Evolutionary conservation across 2,797 vertebrate genomes (phyloP).

Genomic region (Garrulus glandarius): DNA sequence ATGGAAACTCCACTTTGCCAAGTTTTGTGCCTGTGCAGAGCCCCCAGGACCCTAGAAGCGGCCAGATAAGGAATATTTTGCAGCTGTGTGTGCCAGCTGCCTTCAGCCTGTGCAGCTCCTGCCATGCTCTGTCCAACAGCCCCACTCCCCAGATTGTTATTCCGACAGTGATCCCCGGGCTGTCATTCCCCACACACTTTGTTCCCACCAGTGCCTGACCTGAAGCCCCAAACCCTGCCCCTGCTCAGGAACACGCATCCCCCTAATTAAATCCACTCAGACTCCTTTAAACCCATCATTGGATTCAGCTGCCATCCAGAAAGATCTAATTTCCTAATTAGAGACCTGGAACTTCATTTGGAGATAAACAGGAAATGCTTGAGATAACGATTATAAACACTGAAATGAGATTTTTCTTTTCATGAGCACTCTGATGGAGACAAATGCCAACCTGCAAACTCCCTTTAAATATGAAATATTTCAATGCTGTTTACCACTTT

Average conservation of each 20-base stretch:
- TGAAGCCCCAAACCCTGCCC: background rate
- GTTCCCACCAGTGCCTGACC: background rate
- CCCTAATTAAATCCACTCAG: background rate
- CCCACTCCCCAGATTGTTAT: background rate
- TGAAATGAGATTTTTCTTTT: background rate
- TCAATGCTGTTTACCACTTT: background rate
- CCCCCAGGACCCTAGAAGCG: accelerated
- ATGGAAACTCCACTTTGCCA: background rate
- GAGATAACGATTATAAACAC: background rate
- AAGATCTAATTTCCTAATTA: background rate
- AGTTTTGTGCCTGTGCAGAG: background rate
- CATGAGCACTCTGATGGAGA: background rate
- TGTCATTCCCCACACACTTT: accelerated
- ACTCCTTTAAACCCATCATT: background rate
- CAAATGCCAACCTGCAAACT: background rate
- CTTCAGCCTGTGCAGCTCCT: background rate
- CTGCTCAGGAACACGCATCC: background rate
- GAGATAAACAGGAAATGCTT: conserved; percentile 51
- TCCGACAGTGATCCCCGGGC: accelerated
- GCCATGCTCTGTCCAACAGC: background rate
- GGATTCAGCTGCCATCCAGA: background rate
- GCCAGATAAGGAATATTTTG: background rate
- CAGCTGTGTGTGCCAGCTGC: background rate
- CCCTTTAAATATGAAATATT: background rate
- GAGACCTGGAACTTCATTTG: background rate